A percentile compares a stretch with the other conserved stretches of the same genome.
Evolutionary conservation across 92 coral and sea anemone genomes (phyloP).

Genomic region (Phenganax stokvisi): DNA sequence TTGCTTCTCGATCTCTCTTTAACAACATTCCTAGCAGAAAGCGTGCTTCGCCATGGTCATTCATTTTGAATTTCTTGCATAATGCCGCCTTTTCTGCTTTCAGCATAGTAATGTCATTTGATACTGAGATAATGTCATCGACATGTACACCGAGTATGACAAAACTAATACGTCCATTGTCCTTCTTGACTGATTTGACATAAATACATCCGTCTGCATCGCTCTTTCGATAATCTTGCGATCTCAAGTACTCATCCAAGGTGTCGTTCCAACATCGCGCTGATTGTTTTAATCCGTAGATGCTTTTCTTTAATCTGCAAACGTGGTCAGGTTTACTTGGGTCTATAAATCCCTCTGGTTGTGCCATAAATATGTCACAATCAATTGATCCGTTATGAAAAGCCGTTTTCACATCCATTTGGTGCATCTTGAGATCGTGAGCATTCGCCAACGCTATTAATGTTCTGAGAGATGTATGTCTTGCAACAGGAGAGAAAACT

Average conservation of each 20-base stretch:
- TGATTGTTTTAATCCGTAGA: constrained; percentile 26
- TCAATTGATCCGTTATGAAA: constrained; percentile 4
- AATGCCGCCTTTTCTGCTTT: no score
- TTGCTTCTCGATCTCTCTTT: not conserved
- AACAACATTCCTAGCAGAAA: not conserved
- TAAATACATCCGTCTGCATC: no score
- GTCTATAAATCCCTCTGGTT: constrained; percentile 17
- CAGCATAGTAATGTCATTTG: constrained; percentile 20
- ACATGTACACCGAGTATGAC: constrained; percentile 18
- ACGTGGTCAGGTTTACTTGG: constrained; percentile 1
- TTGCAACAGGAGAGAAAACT: constrained; percentile 6
- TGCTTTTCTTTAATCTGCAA: constrained; percentile 14
- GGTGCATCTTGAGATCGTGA: constrained; percentile 26
- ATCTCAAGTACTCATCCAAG: constrained; percentile 3
- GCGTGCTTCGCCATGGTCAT: not conserved
- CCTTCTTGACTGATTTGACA: constrained; percentile 1
- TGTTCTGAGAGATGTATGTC: constrained; percentile 21
- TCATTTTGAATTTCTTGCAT: not conserved
- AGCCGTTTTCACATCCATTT: constrained; percentile 28
- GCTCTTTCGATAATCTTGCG: not conserved
- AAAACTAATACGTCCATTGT: constrained; percentile 12
- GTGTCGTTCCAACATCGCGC: constrained; percentile 28
- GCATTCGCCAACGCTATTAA: constrained; percentile 16
- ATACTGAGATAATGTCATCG: constrained; percentile 23
- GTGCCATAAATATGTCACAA: constrained; percentile 18